Evolutionary conservation across 2,113 vertebrate species (phyloP).

Genomic region (Xyrauchen texanus): DNA sequence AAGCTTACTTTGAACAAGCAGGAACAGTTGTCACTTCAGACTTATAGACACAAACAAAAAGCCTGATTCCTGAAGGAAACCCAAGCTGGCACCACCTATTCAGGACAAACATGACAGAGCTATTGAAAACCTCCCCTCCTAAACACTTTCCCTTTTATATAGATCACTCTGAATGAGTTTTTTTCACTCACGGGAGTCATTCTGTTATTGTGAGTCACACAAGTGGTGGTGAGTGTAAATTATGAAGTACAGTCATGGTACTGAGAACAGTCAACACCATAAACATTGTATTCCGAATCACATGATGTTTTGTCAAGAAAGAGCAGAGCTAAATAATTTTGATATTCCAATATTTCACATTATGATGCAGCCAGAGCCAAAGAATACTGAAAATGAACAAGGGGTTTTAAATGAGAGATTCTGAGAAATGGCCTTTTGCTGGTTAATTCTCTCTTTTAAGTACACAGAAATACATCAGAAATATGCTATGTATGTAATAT

Average conservation of each 20-base stretch:
- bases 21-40: constrained; percentile 77
- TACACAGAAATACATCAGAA: too few species aligned
- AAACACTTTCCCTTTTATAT: constrained; percentile 68
- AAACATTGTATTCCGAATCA: neutral
- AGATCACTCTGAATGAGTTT: neutral
- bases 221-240: constrained; percentile 3
- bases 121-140: constrained; percentile 68
- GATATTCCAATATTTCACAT: neutral
- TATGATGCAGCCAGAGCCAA: neutral
- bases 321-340: neutral
- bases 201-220: neutral
- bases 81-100: constrained; percentile 70
- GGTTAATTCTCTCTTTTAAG: neutral
- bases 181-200: constrained; percentile 29
- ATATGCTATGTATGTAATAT: neutral
- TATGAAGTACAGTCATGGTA: constrained; percentile 6
- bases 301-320: too few species aligned
- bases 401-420: neutral
- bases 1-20: constrained; percentile 71
- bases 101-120: constrained; percentile 70
- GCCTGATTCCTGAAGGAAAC: constrained; percentile 70
- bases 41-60: constrained; percentile 74
- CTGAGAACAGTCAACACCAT: neutral
- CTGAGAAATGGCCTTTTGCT: neutral
- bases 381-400: neutral